A percentile compares a stretch with the other conserved stretches of the same genome.
Evolutionary conservation across 2,113 vertebrate genomes (phyloP).

Genomic region (Ovis aries): DNA sequence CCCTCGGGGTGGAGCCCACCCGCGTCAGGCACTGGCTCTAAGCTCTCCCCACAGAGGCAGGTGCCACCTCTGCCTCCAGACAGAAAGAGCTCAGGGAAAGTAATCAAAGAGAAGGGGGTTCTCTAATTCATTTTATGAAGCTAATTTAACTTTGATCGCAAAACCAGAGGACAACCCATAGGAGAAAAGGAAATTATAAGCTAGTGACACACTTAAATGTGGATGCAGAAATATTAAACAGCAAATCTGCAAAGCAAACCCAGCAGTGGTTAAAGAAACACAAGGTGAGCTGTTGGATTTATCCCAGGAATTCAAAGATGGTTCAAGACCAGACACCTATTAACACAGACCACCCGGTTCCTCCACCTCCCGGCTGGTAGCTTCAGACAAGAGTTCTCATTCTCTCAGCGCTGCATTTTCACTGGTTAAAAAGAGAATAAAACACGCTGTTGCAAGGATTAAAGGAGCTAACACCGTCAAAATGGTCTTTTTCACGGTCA

Average conservation of each 20-base stretch:
- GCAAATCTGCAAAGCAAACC: neutral
- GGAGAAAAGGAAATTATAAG: neutral
- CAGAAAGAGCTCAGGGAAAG: neutral
- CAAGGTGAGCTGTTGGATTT: neutral
- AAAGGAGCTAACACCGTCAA: neutral
- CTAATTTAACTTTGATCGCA: neutral
- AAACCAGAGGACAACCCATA: neutral
- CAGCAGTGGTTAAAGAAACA: neutral
- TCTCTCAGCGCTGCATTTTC: neutral
- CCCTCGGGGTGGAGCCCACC: neutral
- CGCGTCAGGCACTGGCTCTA: rapidly evolving
- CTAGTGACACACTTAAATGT: neutral
- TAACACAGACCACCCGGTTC: neutral
- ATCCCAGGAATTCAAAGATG: neutral
- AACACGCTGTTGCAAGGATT: neutral
- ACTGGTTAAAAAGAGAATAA: neutral
- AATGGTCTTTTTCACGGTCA: neutral
- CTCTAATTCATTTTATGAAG: neutral
- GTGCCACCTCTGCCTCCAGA: neutral
- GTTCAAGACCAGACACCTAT: neutral
- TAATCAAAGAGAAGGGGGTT: neutral
- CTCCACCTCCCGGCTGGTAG: neutral
- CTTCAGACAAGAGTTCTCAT: neutral
- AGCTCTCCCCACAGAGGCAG: neutral
- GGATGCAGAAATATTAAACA: neutral